phyloP scores from a whole-genome alignment of 2,113 vertebrate genomes.

The Melanerpes formicivorus region DNA sequence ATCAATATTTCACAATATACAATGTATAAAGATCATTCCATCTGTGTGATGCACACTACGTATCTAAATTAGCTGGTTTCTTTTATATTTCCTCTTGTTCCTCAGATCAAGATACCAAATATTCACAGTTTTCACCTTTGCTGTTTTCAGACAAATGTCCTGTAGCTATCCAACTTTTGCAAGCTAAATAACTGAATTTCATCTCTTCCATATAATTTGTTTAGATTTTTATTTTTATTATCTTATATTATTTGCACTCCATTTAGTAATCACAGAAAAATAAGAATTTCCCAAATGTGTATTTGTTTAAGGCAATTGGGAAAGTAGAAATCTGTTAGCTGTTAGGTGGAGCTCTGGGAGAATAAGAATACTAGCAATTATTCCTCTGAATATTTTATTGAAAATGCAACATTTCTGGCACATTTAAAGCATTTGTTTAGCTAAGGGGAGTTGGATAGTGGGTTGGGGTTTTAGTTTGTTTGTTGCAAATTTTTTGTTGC shows the following conservation, averaged over 20 bases:
- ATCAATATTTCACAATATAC: neutral
- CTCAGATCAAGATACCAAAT: neutral
- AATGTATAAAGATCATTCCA: neutral
- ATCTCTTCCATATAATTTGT: neutral
- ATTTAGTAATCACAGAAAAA: neutral
- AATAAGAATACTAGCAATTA: neutral
- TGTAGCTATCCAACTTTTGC: neutral
- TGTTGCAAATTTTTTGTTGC: neutral
- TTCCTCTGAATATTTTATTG: neutral
- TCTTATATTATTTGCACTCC: neutral
- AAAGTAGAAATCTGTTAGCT: neutral
- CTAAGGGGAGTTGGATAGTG: neutral
- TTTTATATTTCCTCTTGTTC: neutral
- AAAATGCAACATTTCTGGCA: neutral
- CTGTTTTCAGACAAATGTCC: neutral
- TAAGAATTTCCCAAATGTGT: neutral
- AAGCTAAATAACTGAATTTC: neutral
- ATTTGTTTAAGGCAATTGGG: neutral
- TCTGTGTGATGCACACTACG: neutral
- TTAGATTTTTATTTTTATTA: neutral
- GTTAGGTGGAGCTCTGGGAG: neutral
- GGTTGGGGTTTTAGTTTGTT: neutral
- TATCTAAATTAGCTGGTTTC: neutral
- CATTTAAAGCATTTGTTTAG: neutral
- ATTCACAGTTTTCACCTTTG: neutral